Evolutionary conservation across 2,888 invertebrate genomes (phyloP).

Genomic region (Hylaea fasciaria): DNA sequence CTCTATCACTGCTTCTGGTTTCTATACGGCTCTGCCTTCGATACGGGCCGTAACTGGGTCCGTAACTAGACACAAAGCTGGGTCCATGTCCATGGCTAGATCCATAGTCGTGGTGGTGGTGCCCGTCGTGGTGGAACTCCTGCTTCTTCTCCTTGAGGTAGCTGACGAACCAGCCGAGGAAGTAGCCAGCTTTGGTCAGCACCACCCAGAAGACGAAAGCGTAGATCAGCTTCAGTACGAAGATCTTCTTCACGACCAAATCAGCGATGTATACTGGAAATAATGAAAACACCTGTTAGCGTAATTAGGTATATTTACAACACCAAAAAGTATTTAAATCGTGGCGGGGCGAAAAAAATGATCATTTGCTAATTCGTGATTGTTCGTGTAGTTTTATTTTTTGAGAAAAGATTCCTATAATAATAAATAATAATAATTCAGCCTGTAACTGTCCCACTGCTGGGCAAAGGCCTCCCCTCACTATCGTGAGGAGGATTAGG

Average conservation of each 20-base stretch:
- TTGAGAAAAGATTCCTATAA: too few relatives aligned
- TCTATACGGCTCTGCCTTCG: constrained; percentile 43
- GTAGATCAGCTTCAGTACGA: constrained; percentile 74
- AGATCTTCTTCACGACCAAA: constrained; percentile 74
- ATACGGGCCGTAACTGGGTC: constrained; percentile 50
- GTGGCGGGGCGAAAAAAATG: too few relatives aligned
- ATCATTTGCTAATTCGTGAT: too few relatives aligned
- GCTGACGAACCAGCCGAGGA: constrained; percentile 74
- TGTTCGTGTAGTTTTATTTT: too few relatives aligned
- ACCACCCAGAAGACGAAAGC: constrained; percentile 76
- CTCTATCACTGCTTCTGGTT: constrained; percentile 2
- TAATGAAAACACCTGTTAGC: constrained; percentile 8
- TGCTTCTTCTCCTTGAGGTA: constrained; percentile 74
- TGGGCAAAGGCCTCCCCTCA: too few relatives aligned
- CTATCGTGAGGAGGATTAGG: too few relatives aligned
- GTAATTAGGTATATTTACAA: too few relatives aligned
- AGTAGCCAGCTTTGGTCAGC: constrained; percentile 78
- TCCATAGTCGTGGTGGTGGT: constrained; percentile 46
- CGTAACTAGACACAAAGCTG: constrained; percentile 22
- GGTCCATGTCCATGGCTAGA: constrained; percentile 23
- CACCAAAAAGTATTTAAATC: too few relatives aligned
- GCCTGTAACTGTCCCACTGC: too few relatives aligned
- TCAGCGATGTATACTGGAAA: constrained; percentile 76
- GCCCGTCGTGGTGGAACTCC: constrained; percentile 52
- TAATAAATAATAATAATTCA: too few relatives aligned